Evolutionary conservation across 2,888 invertebrate genomes (phyloP).

Genomic region (Loripinus fragilis): DNA sequence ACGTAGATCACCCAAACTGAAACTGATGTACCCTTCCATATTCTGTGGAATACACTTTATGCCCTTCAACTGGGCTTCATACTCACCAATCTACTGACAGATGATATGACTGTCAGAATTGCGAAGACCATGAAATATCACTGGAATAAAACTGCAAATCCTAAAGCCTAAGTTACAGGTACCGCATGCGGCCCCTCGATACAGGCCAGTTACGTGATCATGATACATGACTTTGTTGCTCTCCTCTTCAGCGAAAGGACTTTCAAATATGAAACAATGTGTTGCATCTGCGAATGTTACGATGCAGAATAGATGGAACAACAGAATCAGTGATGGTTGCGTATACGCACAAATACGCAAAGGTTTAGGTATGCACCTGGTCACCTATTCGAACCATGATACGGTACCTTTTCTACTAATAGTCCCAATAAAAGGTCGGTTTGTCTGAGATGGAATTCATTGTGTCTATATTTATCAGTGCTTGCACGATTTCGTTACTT

Average conservation of each 20-base stretch:
- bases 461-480: too few species aligned
- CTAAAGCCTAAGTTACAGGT: constrained; percentile 7
- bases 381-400: too few species aligned
- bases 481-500: too few species aligned
- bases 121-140: constrained; percentile 44
- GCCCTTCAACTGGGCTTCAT: constrained; percentile 11
- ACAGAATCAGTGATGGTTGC: too few species aligned
- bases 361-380: too few species aligned
- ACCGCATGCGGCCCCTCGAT: constrained; percentile 1
- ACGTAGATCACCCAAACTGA: constrained; percentile 1
- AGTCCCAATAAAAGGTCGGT: too few species aligned
- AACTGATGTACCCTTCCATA: constrained; percentile 41
- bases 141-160: constrained; percentile 31
- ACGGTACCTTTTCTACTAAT: too few species aligned
- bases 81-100: constrained; percentile 23
- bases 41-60: constrained; percentile 61
- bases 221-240: constrained; percentile 32
- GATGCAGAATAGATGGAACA: too few species aligned
- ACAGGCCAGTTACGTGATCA: constrained; percentile 22
- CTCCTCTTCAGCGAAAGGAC: constrained; percentile 6
- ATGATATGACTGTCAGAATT: constrained; percentile 44
- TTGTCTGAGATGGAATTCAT: too few species aligned
- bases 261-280: constrained; percentile 38
- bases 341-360: too few species aligned
- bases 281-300: constrained; percentile 21